A percentile compares a stretch with the other conserved stretches of the same genome.
These are phyloP conservation scores for Struthio camelus DNA, from an alignment of 2,113 vertebrate genomes.

Conservation along the genomic window DNA sequence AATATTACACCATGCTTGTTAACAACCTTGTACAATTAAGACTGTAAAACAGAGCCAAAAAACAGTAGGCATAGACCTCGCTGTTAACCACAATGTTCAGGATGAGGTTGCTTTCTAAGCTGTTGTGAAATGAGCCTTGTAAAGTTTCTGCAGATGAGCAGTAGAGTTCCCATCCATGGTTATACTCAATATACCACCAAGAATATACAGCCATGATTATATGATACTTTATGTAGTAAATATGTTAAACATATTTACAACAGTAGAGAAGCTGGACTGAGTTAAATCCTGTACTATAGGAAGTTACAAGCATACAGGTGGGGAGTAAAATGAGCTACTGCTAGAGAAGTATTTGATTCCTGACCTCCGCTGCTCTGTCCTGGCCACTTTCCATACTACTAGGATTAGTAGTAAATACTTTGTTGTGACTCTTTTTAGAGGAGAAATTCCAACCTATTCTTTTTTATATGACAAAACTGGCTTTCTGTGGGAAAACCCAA, in stretches of 20 bases:
- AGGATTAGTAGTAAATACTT: neutral
- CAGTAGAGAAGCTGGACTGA: neutral
- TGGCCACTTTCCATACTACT: neutral
- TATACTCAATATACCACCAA: neutral
- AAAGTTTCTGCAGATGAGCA: neutral
- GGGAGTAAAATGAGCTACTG: neutral
- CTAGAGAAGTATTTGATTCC: neutral
- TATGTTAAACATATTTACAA: neutral
- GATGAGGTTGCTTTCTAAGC: neutral
- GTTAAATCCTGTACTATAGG: neutral
- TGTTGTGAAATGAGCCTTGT: neutral
- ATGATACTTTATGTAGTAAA: neutral
- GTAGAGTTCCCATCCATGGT: neutral
- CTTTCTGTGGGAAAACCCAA: neutral
- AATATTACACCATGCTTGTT: neutral
- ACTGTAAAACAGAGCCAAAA: neutral
- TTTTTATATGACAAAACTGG: neutral
- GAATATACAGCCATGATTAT: accelerated
- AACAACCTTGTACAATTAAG: neutral
- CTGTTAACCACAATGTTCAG: neutral
- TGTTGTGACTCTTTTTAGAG: neutral
- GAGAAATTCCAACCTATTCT: neutral
- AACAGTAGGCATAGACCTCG: neutral
- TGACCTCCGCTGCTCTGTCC: neutral
- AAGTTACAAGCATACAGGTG: neutral